These are phyloP conservation scores for Heliconius hermathena DNA, from an alignment of 1,140 invertebrate genomes.

Conservation along the genomic window DNA sequence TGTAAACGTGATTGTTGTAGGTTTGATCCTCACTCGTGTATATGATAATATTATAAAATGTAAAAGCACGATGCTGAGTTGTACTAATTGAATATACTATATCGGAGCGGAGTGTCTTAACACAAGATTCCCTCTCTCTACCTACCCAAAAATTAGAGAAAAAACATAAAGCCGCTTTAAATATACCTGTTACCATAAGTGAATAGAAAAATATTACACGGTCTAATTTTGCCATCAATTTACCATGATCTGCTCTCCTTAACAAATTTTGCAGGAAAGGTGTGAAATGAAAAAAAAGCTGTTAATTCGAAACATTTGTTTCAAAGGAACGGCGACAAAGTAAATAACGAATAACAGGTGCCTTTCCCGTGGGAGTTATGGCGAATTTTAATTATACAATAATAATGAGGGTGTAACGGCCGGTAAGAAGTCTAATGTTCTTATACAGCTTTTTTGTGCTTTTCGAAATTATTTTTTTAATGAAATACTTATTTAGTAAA, in stretches of 20 bases:
- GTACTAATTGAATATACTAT: too few relatives aligned
- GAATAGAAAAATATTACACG: background rate
- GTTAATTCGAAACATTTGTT: constrained; percentile 6
- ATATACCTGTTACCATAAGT: background rate
- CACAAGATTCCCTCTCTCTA: too few relatives aligned
- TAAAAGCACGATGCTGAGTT: too few relatives aligned
- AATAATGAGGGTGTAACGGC: constrained; percentile 1
- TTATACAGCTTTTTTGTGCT: background rate
- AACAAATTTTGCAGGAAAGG: background rate
- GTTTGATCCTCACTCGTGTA: too few relatives aligned
- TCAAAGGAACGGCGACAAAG: background rate
- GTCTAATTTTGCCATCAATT: background rate
- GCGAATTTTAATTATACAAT: constrained; percentile 17
- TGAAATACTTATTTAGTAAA: too few relatives aligned
- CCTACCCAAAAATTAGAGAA: too few relatives aligned
- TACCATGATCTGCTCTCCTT: background rate
- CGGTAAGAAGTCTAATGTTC: background rate
- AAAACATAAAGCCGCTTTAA: too few relatives aligned
- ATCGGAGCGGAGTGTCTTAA: too few relatives aligned
- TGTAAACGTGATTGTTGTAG: too few relatives aligned
- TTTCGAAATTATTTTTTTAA: background rate
- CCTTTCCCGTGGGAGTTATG: background rate
- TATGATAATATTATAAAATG: too few relatives aligned
- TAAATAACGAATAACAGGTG: constrained; percentile 10
- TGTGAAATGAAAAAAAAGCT: background rate